These are phyloP conservation scores for Alloscopus bannaensis DNA, from an alignment of 2,888 invertebrate species.

Conservation along the genomic window DNA sequence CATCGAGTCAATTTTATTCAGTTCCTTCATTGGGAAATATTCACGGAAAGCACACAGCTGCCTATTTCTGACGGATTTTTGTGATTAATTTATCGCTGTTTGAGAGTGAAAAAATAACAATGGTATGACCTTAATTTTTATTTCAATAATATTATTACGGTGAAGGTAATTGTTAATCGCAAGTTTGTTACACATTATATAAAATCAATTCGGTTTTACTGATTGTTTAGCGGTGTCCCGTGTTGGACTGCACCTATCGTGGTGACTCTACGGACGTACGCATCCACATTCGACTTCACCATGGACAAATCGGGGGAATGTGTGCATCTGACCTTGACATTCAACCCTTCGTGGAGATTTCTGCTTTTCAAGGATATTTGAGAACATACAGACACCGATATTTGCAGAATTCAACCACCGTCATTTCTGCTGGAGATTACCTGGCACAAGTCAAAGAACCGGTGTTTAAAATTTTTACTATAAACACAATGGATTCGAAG, in stretches of 20 bases:
- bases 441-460: background rate
- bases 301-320: background rate
- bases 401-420: background rate
- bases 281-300: too few species aligned
- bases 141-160: too few species aligned
- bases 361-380: slow-evolving; percentile 26
- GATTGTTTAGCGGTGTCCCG: slow-evolving; percentile 33
- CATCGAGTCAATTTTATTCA: too few species aligned
- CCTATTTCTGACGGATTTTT: too few species aligned
- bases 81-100: too few species aligned
- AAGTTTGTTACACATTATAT: too few species aligned
- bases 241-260: slow-evolving; percentile 6
- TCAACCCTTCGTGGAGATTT: slow-evolving; percentile 32
- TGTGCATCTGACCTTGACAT: background rate
- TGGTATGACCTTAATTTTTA: too few species aligned
- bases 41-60: too few species aligned
- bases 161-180: too few species aligned
- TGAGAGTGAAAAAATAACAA: too few species aligned
- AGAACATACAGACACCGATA: slow-evolving; percentile 44
- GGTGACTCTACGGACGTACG: background rate
- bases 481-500: background rate
- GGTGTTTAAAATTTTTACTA: slow-evolving; percentile 27
- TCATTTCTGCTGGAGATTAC: slow-evolving; percentile 16
- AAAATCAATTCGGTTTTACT: too few species aligned
- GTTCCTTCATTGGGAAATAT: too few species aligned